These are phyloP conservation scores for Tribolium madens DNA, from an alignment of 1,140 invertebrate genomes.

Conservation along the genomic window DNA sequence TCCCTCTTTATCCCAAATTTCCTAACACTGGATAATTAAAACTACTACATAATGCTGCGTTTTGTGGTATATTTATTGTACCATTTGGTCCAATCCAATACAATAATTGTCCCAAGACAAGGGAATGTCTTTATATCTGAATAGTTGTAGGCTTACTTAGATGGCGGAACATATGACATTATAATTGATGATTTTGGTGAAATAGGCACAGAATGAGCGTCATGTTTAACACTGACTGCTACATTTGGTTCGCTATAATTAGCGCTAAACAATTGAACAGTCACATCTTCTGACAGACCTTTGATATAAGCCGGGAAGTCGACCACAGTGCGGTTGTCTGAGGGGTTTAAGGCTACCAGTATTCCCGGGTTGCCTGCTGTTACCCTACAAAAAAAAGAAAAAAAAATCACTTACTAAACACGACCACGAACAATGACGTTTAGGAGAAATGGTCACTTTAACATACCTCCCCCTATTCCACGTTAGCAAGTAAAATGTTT, in stretches of 20 bases:
- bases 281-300: slow-evolving; percentile 70
- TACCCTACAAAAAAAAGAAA: slow-evolving; percentile 67
- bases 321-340: slow-evolving; percentile 64
- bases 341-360: slow-evolving; percentile 75
- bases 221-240: slow-evolving; percentile 58
- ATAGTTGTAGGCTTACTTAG: neutral
- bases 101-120: neutral
- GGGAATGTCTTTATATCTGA: neutral
- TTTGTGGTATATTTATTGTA: neutral
- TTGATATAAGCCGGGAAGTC: slow-evolving; percentile 66
- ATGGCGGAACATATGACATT: slow-evolving; percentile 67
- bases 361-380: slow-evolving; percentile 78
- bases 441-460: no score
- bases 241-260: slow-evolving; percentile 67
- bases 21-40: neutral
- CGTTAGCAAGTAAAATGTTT: slow-evolving; percentile 34
- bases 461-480: slow-evolving; percentile 40
- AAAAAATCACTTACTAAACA: neutral
- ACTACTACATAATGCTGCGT: neutral
- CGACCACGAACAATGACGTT: no score
- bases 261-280: slow-evolving; percentile 69
- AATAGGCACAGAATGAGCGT: slow-evolving; percentile 61
- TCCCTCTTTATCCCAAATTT: no score
- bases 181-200: slow-evolving; percentile 66
- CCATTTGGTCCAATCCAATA: neutral